Conservation (phyloP, 1,140 invertebrate genomes). For the Drosophila willistoni region DNA sequence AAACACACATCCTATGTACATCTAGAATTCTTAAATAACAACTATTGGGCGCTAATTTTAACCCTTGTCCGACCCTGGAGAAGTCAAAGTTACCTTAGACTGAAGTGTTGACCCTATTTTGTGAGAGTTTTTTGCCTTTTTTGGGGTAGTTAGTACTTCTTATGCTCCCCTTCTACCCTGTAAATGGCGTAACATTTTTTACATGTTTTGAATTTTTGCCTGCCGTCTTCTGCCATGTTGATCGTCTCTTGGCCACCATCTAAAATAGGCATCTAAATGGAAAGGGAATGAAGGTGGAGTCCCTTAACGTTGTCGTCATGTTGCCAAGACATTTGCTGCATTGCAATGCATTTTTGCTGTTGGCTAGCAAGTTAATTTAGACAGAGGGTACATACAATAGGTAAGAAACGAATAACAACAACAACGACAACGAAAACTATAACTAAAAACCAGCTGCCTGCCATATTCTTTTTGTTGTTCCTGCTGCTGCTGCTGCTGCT, state of each 20-base stretch:
- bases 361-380: slow-evolving; percentile 77
- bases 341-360: slow-evolving; percentile 51
- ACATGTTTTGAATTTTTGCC: slow-evolving; percentile 53
- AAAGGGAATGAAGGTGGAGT: slow-evolving; percentile 2
- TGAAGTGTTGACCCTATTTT: slow-evolving; percentile 64
- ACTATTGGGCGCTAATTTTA: background rate
- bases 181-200: slow-evolving; percentile 81
- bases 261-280: slow-evolving; percentile 10
- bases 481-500: slow-evolving; percentile 6
- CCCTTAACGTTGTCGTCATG: slow-evolving; percentile 76
- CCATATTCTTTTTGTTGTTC: slow-evolving; percentile 59
- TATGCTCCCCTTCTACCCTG: slow-evolving; percentile 17
- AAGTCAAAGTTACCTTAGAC: slow-evolving; percentile 22
- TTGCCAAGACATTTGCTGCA: slow-evolving; percentile 70
- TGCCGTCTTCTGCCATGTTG: background rate
- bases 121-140: slow-evolving; percentile 10
- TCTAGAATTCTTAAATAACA: no score
- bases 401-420: slow-evolving; percentile 13
- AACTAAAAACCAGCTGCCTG: slow-evolving; percentile 69
- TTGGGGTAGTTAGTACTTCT: slow-evolving; percentile 58
- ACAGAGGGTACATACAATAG: slow-evolving; percentile 30
- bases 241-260: background rate
- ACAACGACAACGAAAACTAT: slow-evolving; percentile 27
- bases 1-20: no score
- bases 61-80: slow-evolving; percentile 13